phyloP scores from a whole-genome alignment of 2,888 invertebrate genomes.

The Scaptomyza tumidula region DNA sequence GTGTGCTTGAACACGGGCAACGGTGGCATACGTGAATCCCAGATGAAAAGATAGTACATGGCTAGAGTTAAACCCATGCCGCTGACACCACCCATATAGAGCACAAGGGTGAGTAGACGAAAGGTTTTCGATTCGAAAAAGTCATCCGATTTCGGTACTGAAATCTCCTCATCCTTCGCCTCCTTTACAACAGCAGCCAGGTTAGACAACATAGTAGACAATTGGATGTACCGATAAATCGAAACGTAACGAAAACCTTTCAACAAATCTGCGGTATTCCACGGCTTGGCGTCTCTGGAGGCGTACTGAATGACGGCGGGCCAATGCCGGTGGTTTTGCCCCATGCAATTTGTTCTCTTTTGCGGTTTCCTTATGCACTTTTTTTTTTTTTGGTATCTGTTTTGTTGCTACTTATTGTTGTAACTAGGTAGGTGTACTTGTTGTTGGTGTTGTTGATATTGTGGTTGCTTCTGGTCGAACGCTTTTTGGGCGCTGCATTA shows the following conservation, averaged over 20 bases:
- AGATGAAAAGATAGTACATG: constrained; percentile 82
- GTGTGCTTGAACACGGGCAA: constrained; percentile 82
- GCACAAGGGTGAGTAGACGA: constrained; percentile 76
- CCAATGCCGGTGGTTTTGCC: constrained; percentile 21
- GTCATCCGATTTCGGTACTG: constrained; percentile 73
- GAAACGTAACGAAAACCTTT: constrained; percentile 17
- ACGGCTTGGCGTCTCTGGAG: constrained; percentile 55
- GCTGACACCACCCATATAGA: constrained; percentile 82
- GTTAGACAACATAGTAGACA: constrained; percentile 28
- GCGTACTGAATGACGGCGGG: constrained; percentile 55
- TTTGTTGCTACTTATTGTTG: too few species aligned
- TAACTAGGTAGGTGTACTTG: neutral
- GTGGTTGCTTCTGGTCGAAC: constrained; percentile 41
- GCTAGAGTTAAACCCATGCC: constrained; percentile 83
- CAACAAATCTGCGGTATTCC: constrained; percentile 45
- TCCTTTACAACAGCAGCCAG: constrained; percentile 60
- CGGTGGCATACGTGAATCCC: constrained; percentile 84
- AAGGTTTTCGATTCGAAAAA: constrained; percentile 83
- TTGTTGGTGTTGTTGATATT: constrained; percentile 37
- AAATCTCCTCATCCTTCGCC: constrained; percentile 76
- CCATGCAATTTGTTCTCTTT: constrained; percentile 27
- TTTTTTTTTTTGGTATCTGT: neutral
- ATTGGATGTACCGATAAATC: neutral
- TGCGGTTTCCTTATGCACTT: constrained; percentile 29
- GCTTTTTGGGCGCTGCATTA: constrained; percentile 13